Conservation (phyloP, 2,113 vertebrate species). For the Callipepla squamata region DNA sequence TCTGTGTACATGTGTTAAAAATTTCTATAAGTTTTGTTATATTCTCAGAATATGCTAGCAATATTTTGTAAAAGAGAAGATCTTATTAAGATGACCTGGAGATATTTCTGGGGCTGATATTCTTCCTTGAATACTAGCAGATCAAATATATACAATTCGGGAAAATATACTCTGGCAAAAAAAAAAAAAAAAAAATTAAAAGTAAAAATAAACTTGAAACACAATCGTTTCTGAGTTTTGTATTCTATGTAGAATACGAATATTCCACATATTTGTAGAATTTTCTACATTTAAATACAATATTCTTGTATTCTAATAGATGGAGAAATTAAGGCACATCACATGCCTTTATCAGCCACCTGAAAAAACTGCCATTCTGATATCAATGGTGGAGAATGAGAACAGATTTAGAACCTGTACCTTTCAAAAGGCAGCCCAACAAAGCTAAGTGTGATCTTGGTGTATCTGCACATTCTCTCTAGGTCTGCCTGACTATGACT, state of each 20-base stretch:
- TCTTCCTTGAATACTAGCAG: not conserved
- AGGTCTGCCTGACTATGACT: not conserved
- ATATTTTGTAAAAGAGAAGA: not conserved
- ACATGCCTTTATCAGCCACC: not conserved
- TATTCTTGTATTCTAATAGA: not conserved
- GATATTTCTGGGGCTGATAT: not conserved
- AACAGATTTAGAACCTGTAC: not conserved
- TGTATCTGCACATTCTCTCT: not conserved
- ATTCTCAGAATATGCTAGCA: not conserved
- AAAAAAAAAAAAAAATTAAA: not conserved
- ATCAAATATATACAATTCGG: not conserved
- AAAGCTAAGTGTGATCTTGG: not conserved
- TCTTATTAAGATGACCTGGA: not conserved
- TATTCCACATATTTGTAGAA: too few species aligned
- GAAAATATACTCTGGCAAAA: not conserved
- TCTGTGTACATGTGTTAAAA: not conserved
- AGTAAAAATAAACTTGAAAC: too few species aligned
- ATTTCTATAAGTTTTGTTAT: not conserved
- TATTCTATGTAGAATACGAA: too few species aligned
- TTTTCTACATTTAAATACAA: too few species aligned
- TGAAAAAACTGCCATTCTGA: not conserved
- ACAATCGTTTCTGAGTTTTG: not conserved
- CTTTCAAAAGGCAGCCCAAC: not conserved
- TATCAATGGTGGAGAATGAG: not conserved
- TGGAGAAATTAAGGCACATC: not conserved